A percentile compares a stretch with the other conserved stretches of the same genome.
Evolutionary conservation across 2,888 invertebrate species (phyloP).

Genomic region (Diogma glabrata): DNA sequence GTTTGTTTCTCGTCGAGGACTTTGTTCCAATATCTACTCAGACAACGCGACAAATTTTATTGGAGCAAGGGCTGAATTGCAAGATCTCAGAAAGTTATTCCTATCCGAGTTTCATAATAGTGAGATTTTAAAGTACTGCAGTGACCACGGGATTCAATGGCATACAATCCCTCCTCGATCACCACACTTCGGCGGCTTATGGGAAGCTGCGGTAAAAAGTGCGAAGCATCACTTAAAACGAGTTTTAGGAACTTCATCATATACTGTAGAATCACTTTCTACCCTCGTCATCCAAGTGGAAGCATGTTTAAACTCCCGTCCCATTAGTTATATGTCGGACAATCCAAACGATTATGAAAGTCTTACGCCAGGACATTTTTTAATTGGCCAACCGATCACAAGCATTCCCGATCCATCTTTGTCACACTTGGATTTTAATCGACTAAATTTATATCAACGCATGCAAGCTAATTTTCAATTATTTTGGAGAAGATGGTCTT

Average conservation of each 20-base stretch:
- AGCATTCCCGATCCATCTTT: background rate
- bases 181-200: background rate
- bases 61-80: slow-evolving; percentile 13
- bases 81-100: slow-evolving; percentile 6
- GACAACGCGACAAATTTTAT: slow-evolving; percentile 19
- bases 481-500: slow-evolving; percentile 18
- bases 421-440: background rate
- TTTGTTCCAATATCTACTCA: slow-evolving; percentile 15
- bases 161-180: background rate
- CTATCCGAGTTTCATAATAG: background rate
- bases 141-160: background rate
- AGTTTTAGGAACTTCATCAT: background rate
- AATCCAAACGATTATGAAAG: background rate
- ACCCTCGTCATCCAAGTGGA: background rate
- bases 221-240: background rate
- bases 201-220: background rate
- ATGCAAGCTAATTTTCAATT: background rate
- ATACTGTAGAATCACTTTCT: background rate
- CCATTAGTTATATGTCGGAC: background rate
- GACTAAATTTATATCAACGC: background rate
- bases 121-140: background rate
- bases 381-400: background rate
- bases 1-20: slow-evolving; percentile 17
- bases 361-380: background rate
- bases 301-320: background rate